phyloP scores from a whole-genome alignment of 2,888 invertebrate genomes.

The Ophion ellenae region DNA sequence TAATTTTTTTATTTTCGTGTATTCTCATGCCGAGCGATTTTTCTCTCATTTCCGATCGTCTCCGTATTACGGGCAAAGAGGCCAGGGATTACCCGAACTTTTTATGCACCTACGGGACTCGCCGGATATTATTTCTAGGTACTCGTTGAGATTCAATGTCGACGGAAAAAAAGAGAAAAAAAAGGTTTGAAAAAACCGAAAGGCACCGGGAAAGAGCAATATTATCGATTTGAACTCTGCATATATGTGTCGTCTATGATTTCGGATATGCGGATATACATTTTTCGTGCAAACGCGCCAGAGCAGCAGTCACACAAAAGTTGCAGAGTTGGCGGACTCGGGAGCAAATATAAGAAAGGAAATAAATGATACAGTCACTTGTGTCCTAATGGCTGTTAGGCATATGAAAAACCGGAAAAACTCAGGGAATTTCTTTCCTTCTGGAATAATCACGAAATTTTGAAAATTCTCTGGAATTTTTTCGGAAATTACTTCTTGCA shows the following conservation, averaged over 20 bases:
- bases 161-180: slow-evolving; percentile 28
- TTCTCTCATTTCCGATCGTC: slow-evolving; percentile 36
- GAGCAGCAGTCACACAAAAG: not conserved
- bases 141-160: slow-evolving; percentile 11
- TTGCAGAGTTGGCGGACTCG: slow-evolving; percentile 17
- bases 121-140: slow-evolving; percentile 29
- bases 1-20: not conserved
- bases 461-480: too few species aligned
- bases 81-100: too few species aligned
- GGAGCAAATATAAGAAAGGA: not conserved
- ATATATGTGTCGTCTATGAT: not conserved
- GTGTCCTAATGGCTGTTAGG: not conserved
- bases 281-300: not conserved
- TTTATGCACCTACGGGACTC: not conserved
- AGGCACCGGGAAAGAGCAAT: slow-evolving; percentile 43
- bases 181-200: slow-evolving; percentile 19
- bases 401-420: too few species aligned
- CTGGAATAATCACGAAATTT: too few species aligned
- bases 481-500: too few species aligned
- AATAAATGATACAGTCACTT: slow-evolving; percentile 19
- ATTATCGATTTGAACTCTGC: slow-evolving; percentile 52
- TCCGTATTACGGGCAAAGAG: not conserved
- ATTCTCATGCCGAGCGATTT: slow-evolving; percentile 38
- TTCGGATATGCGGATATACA: slow-evolving; percentile 33
- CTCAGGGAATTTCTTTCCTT: too few species aligned